Percentiles rank a stretch among this genome's conserved stretches.
These are phyloP conservation scores for Timema podura DNA, from an alignment of 2,888 invertebrate species.

Conservation along the genomic window DNA sequence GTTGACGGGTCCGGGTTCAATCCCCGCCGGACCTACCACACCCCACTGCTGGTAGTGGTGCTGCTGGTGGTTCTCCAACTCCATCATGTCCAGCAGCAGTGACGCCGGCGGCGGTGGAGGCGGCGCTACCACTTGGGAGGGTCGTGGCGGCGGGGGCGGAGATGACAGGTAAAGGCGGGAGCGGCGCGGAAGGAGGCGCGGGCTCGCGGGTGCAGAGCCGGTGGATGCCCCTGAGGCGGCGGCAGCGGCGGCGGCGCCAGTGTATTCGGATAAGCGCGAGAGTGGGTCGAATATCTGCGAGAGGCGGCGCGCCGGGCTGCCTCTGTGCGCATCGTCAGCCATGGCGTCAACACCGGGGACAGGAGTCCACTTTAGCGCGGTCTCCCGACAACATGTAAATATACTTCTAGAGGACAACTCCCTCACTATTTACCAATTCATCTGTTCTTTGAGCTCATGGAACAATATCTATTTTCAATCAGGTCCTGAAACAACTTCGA, in stretches of 20 bases:
- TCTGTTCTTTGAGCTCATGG: no score
- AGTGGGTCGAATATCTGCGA: conserved; percentile 82
- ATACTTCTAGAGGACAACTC: no score
- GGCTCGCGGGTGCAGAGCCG: conserved; percentile 29
- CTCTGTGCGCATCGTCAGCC: conserved; percentile 17
- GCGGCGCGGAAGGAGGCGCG: conserved; percentile 49
- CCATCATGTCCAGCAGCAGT: conserved; percentile 26
- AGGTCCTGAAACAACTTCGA: no score
- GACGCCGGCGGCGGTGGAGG: conserved; percentile 42
- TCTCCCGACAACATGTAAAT: no score
- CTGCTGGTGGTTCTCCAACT: conserved; percentile 25
- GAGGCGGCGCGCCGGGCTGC: conserved; percentile 64
- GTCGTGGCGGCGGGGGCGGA: conserved; percentile 49
- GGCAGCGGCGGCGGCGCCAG: conserved; percentile 48
- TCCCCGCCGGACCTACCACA: conserved; percentile 40
- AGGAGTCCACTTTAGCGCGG: no score
- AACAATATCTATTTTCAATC: no score
- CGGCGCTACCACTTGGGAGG: conserved; percentile 30
- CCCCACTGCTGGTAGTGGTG: conserved; percentile 39
- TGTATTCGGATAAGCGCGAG: conserved; percentile 66
- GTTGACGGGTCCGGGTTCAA: conserved; percentile 51
- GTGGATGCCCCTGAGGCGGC: conserved; percentile 38
- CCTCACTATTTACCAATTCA: no score
- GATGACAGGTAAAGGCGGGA: conserved; percentile 37
- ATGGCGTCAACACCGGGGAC: not conserved